Evolutionary conservation across 1,140 invertebrate species (phyloP).

Genomic region (Drosophila subpulchrella): DNA sequence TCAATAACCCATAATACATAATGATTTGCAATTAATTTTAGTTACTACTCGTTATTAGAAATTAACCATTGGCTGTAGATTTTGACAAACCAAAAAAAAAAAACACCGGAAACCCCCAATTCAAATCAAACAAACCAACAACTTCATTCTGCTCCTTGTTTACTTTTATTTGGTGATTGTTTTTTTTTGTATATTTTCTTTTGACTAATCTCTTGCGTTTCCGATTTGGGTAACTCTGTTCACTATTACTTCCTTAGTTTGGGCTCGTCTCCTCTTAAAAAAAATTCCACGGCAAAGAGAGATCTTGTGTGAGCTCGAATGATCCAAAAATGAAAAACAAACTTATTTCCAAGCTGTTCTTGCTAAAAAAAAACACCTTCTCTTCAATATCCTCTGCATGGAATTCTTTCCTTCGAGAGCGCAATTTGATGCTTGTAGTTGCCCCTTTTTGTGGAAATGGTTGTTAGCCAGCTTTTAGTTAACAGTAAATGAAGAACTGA

Average conservation of each 20-base stretch:
- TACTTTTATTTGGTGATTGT: constrained; percentile 71
- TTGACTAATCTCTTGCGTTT: constrained; percentile 75
- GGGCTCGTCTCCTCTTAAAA: constrained; percentile 47
- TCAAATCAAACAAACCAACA: constrained; percentile 50
- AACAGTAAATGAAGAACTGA: constrained; percentile 51
- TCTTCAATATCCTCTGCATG: constrained; percentile 40
- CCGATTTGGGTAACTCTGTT: constrained; percentile 62
- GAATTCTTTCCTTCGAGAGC: constrained; percentile 39
- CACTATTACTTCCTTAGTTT: constrained; percentile 48
- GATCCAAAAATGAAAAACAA: not conserved
- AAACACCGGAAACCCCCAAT: constrained; percentile 33
- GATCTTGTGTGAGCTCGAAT: constrained; percentile 33
- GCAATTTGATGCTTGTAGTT: constrained; percentile 65
- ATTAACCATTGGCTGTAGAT: constrained; percentile 84
- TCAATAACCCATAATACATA: constrained; percentile 61
- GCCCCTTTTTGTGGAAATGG: constrained; percentile 61
- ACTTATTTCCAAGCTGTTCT: constrained; percentile 21
- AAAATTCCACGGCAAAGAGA: constrained; percentile 28
- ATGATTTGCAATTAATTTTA: constrained; percentile 69
- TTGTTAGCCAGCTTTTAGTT: constrained; percentile 57
- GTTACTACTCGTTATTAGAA: constrained; percentile 64
- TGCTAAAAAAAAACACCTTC: constrained; percentile 27
- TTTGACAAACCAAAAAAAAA: constrained; percentile 72
- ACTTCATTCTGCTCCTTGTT: constrained; percentile 57
- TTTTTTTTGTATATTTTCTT: constrained; percentile 46